Conservation (phyloP, 2,113 vertebrate species). For the Haliaeetus leucogaster region DNA sequence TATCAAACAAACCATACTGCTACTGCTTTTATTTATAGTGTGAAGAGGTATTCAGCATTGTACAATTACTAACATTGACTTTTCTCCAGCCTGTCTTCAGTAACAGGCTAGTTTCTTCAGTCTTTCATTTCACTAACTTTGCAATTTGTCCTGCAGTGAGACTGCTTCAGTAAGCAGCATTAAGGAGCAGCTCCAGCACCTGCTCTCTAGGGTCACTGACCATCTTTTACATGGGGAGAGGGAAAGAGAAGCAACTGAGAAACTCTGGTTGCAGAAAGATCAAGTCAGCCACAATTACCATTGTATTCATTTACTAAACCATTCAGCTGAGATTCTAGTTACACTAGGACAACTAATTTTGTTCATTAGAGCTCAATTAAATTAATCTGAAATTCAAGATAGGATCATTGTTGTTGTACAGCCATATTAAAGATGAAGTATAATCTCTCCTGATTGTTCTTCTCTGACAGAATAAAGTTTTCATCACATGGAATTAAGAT, state of each 20-base stretch:
- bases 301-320: conserved; percentile 41
- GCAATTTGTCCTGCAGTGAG: not conserved
- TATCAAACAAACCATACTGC: not conserved
- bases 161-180: not conserved
- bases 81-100: not conserved
- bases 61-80: not conserved
- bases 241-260: not conserved
- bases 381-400: conserved; percentile 62
- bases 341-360: conserved; percentile 62
- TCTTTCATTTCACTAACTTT: not conserved
- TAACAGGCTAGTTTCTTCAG: not conserved
- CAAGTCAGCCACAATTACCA: conserved; percentile 21
- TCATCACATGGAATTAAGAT: conserved; percentile 39
- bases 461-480: conserved; percentile 55
- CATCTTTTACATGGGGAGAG: not conserved
- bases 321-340: conserved; percentile 58
- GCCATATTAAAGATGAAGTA: conserved; percentile 59
- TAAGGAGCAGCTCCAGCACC: not conserved
- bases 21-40: not conserved
- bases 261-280: conserved; percentile 37
- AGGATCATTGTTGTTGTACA: conserved; percentile 48
- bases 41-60: not conserved
- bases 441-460: conserved; percentile 52
- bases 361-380: conserved; percentile 66
- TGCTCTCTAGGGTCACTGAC: not conserved